Conservation (phyloP, 92 coral and sea anemone genomes). For the Zoanthus sociatus region DNA sequence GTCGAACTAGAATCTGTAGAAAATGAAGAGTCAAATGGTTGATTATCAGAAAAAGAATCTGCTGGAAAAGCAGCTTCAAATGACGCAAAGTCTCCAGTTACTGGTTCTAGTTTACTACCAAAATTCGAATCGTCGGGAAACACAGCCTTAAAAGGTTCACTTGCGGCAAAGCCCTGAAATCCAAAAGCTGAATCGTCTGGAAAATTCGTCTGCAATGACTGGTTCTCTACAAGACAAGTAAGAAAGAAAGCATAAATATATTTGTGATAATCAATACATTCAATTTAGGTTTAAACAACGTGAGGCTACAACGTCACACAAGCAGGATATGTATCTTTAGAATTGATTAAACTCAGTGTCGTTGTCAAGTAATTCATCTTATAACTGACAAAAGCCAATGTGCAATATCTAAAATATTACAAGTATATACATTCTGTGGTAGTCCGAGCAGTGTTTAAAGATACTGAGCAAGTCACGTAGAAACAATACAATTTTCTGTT, state of each 20-base stretch:
- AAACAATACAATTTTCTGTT: no score
- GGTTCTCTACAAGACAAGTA: background rate
- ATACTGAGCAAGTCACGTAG: no score
- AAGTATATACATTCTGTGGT: no score
- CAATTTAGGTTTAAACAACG: no score
- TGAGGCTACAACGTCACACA: no score
- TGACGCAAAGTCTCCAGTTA: background rate
- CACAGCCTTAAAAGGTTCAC: slow-evolving; percentile 15
- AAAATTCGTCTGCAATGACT: background rate
- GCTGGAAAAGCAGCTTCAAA: slow-evolving; percentile 20
- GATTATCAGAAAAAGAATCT: background rate
- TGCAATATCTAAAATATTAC: no score
- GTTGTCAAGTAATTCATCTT: no score
- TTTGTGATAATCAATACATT: no score
- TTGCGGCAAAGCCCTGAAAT: background rate
- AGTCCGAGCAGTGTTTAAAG: no score
- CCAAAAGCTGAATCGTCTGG: background rate
- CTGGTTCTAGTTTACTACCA: background rate
- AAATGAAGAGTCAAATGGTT: slow-evolving; percentile 22
- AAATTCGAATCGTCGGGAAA: slow-evolving; percentile 1
- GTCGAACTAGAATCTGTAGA: background rate
- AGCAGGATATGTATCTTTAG: no score
- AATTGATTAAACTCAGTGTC: no score
- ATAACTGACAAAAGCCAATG: no score
- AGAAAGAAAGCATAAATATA: background rate